Conservation (phyloP, 2,797 vertebrate species). For the Rhynchotus rufescens region DNA sequence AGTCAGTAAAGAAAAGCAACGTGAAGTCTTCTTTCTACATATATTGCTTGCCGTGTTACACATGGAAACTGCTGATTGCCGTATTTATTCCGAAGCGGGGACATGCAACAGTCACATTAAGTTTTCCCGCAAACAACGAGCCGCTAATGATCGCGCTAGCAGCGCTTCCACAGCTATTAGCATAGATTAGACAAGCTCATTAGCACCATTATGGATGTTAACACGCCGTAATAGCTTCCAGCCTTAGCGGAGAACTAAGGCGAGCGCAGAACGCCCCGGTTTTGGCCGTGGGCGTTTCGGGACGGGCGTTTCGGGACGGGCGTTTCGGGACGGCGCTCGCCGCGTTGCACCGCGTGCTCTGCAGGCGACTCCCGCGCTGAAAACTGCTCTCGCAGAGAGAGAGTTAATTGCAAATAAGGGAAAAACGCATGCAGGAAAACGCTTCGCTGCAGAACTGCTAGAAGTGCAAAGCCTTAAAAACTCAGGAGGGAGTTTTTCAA, state of each 20-base stretch:
- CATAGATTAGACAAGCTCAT: slow-evolving; percentile 47
- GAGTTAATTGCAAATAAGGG: neutral
- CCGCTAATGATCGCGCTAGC: slow-evolving; percentile 6
- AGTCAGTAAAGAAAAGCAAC: neutral
- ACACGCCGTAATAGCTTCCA: slow-evolving; percentile 14
- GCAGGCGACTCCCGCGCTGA: neutral
- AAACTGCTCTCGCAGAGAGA: neutral
- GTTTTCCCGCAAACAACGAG: slow-evolving; percentile 44
- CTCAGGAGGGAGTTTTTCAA: neutral
- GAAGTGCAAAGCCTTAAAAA: neutral
- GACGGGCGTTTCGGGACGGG: neutral
- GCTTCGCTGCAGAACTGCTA: neutral
- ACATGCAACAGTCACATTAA: neutral
- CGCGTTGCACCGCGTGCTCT: neutral
- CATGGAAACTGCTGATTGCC: slow-evolving; percentile 31
- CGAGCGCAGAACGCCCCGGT: slow-evolving; percentile 1
- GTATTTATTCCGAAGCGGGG: slow-evolving; percentile 14
- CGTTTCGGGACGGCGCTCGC: neutral
- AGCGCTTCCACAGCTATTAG: slow-evolving; percentile 41
- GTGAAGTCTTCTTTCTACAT: neutral
- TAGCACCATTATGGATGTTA: slow-evolving; percentile 49
- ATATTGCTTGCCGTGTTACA: neutral
- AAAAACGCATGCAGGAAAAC: neutral
- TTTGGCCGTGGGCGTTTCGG: neutral
- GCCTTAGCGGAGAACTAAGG: slow-evolving; percentile 28